phyloP scores from a whole-genome alignment of 2,797 vertebrate species.

The Diplodus sargus region DNA sequence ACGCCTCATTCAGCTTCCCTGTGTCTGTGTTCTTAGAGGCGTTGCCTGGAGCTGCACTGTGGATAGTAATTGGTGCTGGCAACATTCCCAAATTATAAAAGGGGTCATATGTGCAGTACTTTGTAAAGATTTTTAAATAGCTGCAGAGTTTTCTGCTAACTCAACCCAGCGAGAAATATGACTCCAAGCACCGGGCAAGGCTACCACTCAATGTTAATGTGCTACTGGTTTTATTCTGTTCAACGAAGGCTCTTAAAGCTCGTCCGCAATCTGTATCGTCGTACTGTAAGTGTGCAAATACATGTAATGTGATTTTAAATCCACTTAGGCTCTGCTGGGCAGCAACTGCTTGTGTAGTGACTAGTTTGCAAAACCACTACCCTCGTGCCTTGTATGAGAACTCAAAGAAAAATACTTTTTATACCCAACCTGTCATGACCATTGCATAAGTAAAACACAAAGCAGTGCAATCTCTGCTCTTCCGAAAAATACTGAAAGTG shows the following conservation, averaged over 20 bases:
- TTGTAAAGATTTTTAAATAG: conserved; percentile 57
- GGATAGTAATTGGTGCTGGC: conserved; percentile 66
- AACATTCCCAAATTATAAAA: conserved; percentile 39
- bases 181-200: conserved; percentile 17
- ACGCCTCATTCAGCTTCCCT: conserved; percentile 50
- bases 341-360: conserved; percentile 73
- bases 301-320: conserved; percentile 63
- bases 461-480: conserved; percentile 44
- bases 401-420: conserved; percentile 45
- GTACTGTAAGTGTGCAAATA: conserved; percentile 76
- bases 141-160: conserved; percentile 49
- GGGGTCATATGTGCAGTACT: conserved; percentile 40
- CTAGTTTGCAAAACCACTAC: conserved; percentile 75
- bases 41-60: conserved; percentile 47
- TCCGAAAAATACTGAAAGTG: conserved; percentile 31
- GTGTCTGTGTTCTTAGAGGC: conserved; percentile 24
- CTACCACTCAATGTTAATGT: conserved; percentile 55
- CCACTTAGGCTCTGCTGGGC: conserved; percentile 71
- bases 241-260: conserved; percentile 45
- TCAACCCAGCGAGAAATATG: conserved; percentile 32
- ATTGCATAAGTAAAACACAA: conserved; percentile 38
- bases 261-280: conserved; percentile 62
- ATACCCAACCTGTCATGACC: conserved; percentile 28
- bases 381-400: conserved; percentile 83
- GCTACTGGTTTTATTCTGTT: conserved; percentile 49